A percentile compares a stretch with the other conserved stretches of the same genome.
Evolutionary conservation across 2,888 invertebrate genomes (phyloP).

Genomic region (Xanthia icteritia): DNA sequence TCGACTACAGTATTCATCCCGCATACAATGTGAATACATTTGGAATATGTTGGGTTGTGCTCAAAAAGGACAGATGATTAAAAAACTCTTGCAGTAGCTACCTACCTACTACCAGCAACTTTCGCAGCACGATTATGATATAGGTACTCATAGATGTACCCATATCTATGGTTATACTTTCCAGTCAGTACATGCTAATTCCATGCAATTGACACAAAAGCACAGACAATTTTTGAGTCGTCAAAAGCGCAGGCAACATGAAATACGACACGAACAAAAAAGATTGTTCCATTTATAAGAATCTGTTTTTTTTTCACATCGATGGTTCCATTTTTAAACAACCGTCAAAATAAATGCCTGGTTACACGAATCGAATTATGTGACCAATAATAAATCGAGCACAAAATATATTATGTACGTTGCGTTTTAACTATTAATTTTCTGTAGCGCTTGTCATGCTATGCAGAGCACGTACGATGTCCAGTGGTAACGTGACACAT

Average conservation of each 20-base stretch:
- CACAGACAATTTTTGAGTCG: background rate
- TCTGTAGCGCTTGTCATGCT: slow-evolving; percentile 21
- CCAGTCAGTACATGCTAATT: background rate
- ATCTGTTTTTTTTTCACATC: background rate
- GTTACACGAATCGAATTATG: slow-evolving; percentile 36
- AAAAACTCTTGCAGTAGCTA: background rate
- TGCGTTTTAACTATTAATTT: slow-evolving; percentile 47
- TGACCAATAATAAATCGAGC: slow-evolving; percentile 28
- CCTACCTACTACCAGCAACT: background rate
- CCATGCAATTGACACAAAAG: background rate
- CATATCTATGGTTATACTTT: background rate
- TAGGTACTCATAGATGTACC: background rate
- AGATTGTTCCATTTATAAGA: slow-evolving; percentile 8
- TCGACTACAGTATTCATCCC: slow-evolving; percentile 10
- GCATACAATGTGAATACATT: slow-evolving; percentile 27
- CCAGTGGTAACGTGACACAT: slow-evolving; percentile 48
- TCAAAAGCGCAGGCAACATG: background rate
- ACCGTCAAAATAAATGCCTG: slow-evolving; percentile 17
- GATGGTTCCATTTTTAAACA: slow-evolving; percentile 35
- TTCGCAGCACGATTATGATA: background rate
- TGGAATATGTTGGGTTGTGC: background rate
- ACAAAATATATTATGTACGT: slow-evolving; percentile 11
- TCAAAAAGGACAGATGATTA: background rate
- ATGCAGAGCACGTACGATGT: slow-evolving; percentile 52
- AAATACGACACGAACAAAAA: slow-evolving; percentile 3